Base-by-base conservation (phyloP, 2,888 invertebrate genomes). In the Pseudanteris insignis region DNA sequence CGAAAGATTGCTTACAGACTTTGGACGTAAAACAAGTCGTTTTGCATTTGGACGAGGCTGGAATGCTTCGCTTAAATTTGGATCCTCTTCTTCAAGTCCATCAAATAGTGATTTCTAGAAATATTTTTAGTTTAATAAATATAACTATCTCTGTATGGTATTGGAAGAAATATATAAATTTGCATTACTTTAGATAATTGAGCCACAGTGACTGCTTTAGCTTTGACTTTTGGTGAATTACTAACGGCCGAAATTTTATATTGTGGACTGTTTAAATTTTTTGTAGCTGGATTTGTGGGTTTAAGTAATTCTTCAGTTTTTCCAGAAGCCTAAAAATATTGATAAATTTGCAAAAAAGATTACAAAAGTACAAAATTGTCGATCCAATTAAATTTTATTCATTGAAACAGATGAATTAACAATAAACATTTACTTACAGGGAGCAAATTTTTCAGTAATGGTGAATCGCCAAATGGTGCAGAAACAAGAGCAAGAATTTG, bases 381-480 rank as follows among this genome's bases (percentile, higher is more conserved):
- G n/a, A n/a, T n/a, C n/a, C n/a, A n/a, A n/a, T n/a, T n/a, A n/a
- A n/a, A n/a, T n/a, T n/a, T n/a, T n/a, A n/a, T n/a, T n/a, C n/a
- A n/a, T n/a, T n/a, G n/a, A n/a, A n/a, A n/a, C n/a, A n/a, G n/a
- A n/a, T n/a, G n/a, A n/a, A n/a, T n/a, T n/a, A n/a, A n/a, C n/a
- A n/a, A n/a, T n/a, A n/a, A n/a, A n/a, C n/a, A n/a, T n/a, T n/a
- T n/a, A n/a, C n/a, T 74, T 70, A 81, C 81, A 2, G 81, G 81
- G 10, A 81, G 64, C 0, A 92, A 77, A 73, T 91, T 91, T 70
- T 90, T 90, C 77, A 92, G 89, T 1, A 96, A 85, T 0, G 92
- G 90, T 24, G 90, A 90, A 75, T 94, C 92, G 0, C 95, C 94
- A 73, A 92, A 96, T 0, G 95, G 95, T 0, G 90, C 85, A 1